phyloP scores from a whole-genome alignment of 2,797 vertebrate genomes.

The Trachurus trachurus region DNA sequence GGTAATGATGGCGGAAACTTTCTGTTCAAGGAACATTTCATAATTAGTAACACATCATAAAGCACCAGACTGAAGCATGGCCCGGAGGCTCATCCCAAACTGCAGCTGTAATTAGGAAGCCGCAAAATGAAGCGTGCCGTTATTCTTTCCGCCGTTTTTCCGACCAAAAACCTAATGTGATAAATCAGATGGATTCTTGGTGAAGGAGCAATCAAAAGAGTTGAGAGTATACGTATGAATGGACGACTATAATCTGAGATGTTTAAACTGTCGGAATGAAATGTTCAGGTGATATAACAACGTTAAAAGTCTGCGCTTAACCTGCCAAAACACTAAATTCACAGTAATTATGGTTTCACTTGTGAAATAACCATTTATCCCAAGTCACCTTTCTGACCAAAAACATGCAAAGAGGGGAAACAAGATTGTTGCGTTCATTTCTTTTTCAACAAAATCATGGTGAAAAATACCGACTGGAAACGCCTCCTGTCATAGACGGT shows the following conservation, averaged over 20 bases:
- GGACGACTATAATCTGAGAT: background rate
- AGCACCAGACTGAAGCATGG: conserved; percentile 6
- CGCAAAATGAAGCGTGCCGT: background rate
- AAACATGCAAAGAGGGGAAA: too few relatives aligned
- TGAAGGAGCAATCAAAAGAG: too few relatives aligned
- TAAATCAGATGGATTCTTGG: too few relatives aligned
- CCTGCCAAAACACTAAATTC: background rate
- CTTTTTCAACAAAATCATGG: too few relatives aligned
- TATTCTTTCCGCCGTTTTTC: too few relatives aligned
- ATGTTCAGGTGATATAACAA: background rate
- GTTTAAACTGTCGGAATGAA: background rate
- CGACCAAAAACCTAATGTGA: background rate
- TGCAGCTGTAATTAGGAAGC: conserved; percentile 19
- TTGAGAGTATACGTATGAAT: too few relatives aligned
- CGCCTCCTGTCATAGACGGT: too few relatives aligned
- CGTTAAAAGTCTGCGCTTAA: background rate
- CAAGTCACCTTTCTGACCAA: too few relatives aligned
- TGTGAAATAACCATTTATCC: too few relatives aligned
- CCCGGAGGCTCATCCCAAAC: conserved; percentile 3
- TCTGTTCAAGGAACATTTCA: background rate
- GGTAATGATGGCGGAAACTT: conserved; percentile 15
- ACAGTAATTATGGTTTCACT: background rate
- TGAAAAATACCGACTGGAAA: too few relatives aligned
- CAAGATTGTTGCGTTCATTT: too few relatives aligned
- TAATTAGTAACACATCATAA: conserved; percentile 29